Evolutionary conservation across 2,797 vertebrate species (phyloP), one percentile per base, ranked within the genome.

Genomic region (Acipenser ruthenus): DNA sequence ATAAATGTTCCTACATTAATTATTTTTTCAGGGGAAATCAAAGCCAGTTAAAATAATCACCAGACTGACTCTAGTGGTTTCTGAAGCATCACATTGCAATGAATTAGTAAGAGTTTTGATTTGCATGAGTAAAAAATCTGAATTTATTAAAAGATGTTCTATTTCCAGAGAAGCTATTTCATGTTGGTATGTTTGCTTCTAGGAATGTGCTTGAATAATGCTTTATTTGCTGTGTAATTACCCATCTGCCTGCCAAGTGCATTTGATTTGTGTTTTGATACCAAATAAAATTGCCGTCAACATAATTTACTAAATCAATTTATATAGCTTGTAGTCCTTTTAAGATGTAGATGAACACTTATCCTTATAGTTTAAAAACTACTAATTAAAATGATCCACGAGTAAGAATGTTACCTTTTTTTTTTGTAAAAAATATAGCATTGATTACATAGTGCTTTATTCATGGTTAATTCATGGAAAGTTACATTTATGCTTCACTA

Each of bases 21-120:
- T 68, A 73, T 9, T 78, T 65, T 13, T 78, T 72, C 66, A 96
- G 94, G 95, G 96, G 8, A 93, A 93, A 71, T 93, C 91, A 73
- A 92, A 87, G 79, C 92, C 92, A 70, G 95, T 99, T 86, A 95
- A 89, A 87, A 89, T 97, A 74, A 82, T 98, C 79, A 97, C 91
- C 67, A 86, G 95, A 65, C 75, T 99, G 72, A 98, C 96, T 0
- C 77, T 99, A 66, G 73, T 95, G 71, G 90, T 90, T 74, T 92
- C 95, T 12, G 94, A 99, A 76, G 82, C 91, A 62, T 86, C 88
- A 49, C 94, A 95, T 75, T 96, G 81, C 73, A 90, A 87, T 70
- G 72, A 85, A 67, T 73, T 86, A 82, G 82, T 10, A n/a, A 65
- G 49, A 1, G 5, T 3, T 59, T 7, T 3, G 59, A 10, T 4